These are phyloP conservation scores for Leptinotarsa haldemani DNA, from an alignment of 2,888 invertebrate genomes.

Conservation along the genomic window DNA sequence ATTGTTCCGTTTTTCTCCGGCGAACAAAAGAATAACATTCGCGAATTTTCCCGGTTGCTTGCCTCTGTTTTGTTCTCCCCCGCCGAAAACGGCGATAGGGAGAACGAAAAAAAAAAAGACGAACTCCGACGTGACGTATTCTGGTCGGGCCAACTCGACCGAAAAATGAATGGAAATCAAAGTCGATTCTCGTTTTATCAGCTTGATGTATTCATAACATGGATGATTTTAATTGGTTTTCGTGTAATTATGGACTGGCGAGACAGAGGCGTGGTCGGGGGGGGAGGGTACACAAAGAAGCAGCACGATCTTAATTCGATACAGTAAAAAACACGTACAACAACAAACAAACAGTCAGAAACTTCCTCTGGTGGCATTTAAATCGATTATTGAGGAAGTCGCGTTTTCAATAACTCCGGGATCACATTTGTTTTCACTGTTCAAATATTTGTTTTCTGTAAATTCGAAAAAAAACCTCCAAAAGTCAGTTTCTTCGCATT, in stretches of 20 bases:
- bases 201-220: constrained; percentile 60
- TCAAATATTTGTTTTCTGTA: too few relatives aligned
- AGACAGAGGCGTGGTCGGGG: neutral
- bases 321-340: too few relatives aligned
- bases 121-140: constrained; percentile 54
- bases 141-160: constrained; percentile 56
- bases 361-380: too few relatives aligned
- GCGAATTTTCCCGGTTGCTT: constrained; percentile 43
- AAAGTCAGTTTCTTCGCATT: too few relatives aligned
- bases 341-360: too few relatives aligned
- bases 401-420: too few relatives aligned
- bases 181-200: constrained; percentile 58
- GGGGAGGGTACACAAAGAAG: too few relatives aligned
- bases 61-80: constrained; percentile 38
- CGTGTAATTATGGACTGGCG: neutral
- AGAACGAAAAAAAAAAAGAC: constrained; percentile 41
- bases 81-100: constrained; percentile 36
- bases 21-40: constrained; percentile 35
- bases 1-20: constrained; percentile 28
- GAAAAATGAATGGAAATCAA: constrained; percentile 59
- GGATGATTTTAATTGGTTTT: constrained; percentile 60
- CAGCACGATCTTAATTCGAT: too few relatives aligned
- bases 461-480: too few relatives aligned
- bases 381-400: too few relatives aligned
- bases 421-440: too few relatives aligned